Percentiles rank a stretch among this genome's conserved stretches.
Conservation (phyloP, 2,113 vertebrate genomes). For the Budorcas taxicolor region DNA sequence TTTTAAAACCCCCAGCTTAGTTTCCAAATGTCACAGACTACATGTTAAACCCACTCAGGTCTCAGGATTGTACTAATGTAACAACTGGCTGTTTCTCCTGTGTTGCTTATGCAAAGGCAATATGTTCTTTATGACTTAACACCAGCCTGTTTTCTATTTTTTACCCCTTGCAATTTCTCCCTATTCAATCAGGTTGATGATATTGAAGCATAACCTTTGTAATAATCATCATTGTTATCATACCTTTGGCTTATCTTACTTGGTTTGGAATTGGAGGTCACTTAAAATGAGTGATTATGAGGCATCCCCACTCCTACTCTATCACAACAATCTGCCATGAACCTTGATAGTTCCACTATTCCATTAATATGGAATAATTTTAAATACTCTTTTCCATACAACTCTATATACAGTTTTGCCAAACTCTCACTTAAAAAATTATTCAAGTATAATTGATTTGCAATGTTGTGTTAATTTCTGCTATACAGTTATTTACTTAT, state of each 20-base stretch:
- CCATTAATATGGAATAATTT: background rate
- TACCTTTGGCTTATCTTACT: background rate
- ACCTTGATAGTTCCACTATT: background rate
- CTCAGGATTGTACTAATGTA: background rate
- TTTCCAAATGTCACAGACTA: background rate
- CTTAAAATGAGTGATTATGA: background rate
- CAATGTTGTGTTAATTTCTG: background rate
- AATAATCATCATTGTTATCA: background rate
- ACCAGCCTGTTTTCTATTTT: background rate
- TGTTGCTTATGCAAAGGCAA: background rate
- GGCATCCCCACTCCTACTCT: accelerated
- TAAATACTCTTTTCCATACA: background rate
- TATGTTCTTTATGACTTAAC: background rate
- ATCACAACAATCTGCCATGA: background rate
- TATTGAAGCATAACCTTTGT: background rate
- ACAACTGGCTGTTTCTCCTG: background rate
- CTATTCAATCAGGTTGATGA: background rate
- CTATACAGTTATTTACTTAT: background rate
- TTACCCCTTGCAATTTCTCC: background rate
- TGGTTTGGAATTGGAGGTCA: background rate
- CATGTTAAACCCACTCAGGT: background rate
- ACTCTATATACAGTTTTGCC: background rate
- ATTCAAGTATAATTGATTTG: background rate
- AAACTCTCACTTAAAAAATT: background rate
- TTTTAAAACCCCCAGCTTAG: background rate